These are phyloP conservation scores for Megaceryle torquata DNA, from an alignment of 2,113 vertebrate genomes.

Conservation along the genomic window DNA sequence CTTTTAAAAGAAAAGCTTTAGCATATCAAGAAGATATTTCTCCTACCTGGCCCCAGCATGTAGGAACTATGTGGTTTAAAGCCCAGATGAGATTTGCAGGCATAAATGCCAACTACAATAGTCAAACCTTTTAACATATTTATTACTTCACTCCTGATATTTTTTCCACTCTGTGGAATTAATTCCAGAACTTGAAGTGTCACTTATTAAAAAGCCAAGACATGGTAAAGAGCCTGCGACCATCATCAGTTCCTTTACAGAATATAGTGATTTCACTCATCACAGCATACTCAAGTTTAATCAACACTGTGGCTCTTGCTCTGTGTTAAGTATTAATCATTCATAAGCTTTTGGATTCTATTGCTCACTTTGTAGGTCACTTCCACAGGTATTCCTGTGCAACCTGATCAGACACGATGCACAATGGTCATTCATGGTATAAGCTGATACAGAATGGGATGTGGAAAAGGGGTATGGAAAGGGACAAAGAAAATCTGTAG, in stretches of 20 bases:
- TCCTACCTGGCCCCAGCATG: neutral
- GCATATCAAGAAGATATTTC: neutral
- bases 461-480: neutral
- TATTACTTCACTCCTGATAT: constrained; percentile 45
- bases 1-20: neutral
- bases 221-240: constrained; percentile 25
- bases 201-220: constrained; percentile 55
- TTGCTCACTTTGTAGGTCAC: constrained; percentile 20
- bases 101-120: constrained; percentile 45
- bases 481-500: neutral
- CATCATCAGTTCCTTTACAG: constrained; percentile 13
- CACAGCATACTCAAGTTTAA: constrained; percentile 52
- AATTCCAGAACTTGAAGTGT: constrained; percentile 56
- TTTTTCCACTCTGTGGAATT: constrained; percentile 48
- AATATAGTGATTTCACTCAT: constrained; percentile 46
- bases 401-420: neutral
- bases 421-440: neutral
- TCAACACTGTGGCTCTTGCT: neutral
- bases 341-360: neutral
- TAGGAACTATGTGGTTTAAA: neutral
- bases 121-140: constrained; percentile 43
- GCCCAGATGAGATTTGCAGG: neutral
- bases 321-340: constrained; percentile 27
- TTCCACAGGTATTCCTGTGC: neutral
- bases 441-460: neutral